Evolutionary conservation across 30 jellyfish, hydroid and myxozoan species (phyloP), one percentile per base, ranked within the genome.

Genomic region (Pseudorhiza aurosa): DNA sequence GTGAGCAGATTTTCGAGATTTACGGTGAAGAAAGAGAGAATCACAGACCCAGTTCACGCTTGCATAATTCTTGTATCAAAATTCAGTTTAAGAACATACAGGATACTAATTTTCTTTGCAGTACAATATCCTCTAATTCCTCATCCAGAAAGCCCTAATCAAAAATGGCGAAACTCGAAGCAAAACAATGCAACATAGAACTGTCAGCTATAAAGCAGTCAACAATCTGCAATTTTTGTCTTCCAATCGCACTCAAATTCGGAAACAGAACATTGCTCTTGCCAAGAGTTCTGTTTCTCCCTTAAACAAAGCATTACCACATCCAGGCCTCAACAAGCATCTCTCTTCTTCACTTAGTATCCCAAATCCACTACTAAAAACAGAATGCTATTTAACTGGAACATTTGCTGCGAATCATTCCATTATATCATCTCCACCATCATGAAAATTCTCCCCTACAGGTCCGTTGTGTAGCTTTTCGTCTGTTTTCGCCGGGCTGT

Each of bases 371-470:
- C 35, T 3, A 19, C 2, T 5, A 53, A 53, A 6, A 6, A 4
- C 26, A 7, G 35, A 33, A 53, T 33, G 67, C 21, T 53, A n/a
- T n/a, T n/a, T n/a, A n/a, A n/a, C 14, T 7, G 67, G 25, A n/a
- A 6, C 5, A 14, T 15, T 53, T 8, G 6, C 14, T 53, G 67
- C 5, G 35, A 24, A 14, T 53, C 12, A 53, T 19, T 53, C 67
- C 67, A 53, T 53, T 7, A 53, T 53, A 21, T 53, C 67, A 53
- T 53, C 67, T 21, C 29, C 67, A 4, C 67, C 67, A 53, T 53
- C 67, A 1, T 53, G 67, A 15, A 53, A 53, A 18, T 21, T 53
- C 4, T 53, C 67, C 5, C 67, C 35, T 18, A 53, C 35, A 1
- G 67, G 67, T 12, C 67, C 67, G 67, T 53, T 53, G 25, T 33